Percentiles rank a stretch among this genome's conserved stretches.
Evolutionary conservation across 2,113 vertebrate genomes (phyloP).

Genomic region (Podiceps cristatus): DNA sequence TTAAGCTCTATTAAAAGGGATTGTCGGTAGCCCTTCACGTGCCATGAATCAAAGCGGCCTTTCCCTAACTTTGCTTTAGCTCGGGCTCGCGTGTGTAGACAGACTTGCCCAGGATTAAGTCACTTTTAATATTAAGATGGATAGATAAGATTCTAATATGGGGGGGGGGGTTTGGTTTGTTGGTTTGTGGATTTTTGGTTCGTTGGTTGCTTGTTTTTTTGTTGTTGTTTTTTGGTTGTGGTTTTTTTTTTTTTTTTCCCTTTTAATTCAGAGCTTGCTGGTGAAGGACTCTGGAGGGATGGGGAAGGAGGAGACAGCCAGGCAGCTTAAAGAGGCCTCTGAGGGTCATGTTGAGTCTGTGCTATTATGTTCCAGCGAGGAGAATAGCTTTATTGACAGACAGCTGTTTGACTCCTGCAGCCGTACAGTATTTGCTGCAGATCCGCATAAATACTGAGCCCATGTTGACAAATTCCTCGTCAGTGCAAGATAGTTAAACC

Average conservation of each 20-base stretch:
- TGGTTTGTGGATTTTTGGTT: background rate
- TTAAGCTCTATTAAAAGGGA: slow-evolving; percentile 48
- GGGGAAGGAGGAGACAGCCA: slow-evolving; percentile 61
- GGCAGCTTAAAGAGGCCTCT: slow-evolving; percentile 62
- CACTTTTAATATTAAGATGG: slow-evolving; percentile 50
- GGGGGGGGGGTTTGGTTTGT: background rate
- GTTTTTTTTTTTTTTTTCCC: background rate
- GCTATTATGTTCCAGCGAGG: slow-evolving; percentile 38
- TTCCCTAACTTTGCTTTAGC: slow-evolving; percentile 46
- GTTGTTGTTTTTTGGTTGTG: background rate
- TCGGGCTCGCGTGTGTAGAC: background rate
- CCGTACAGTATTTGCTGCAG: background rate
- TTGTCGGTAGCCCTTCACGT: slow-evolving; percentile 23
- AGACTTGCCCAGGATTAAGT: slow-evolving; percentile 41
- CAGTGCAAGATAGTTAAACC: slow-evolving; percentile 50
- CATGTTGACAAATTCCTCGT: slow-evolving; percentile 55
- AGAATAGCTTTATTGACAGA: slow-evolving; percentile 51
- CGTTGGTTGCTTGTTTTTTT: background rate
- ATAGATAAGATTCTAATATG: background rate
- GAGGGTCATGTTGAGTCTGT: slow-evolving; percentile 56
- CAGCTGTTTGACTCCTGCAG: slow-evolving; percentile 59
- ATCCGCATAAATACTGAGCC: slow-evolving; percentile 23
- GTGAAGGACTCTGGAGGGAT: slow-evolving; percentile 56
- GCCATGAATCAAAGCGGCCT: slow-evolving; percentile 35
- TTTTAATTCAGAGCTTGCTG: slow-evolving; percentile 32